Percentiles rank a stretch among this genome's conserved stretches.
Conservation (phyloP, 2,888 invertebrate species). For the Cabera pusaria region DNA sequence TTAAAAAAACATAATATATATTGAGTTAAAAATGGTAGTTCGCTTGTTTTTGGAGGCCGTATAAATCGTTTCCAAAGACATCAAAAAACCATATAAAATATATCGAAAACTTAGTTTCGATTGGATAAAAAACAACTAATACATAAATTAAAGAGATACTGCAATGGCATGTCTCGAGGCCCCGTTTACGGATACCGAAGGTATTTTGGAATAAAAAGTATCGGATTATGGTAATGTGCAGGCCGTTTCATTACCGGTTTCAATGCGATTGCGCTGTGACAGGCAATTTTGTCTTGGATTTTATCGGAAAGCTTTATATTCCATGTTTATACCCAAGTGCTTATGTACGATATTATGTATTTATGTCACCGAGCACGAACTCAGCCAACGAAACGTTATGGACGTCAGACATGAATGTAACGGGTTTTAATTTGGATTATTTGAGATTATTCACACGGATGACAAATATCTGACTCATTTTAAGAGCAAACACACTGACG, state of each 20-base stretch:
- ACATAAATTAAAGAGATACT: constrained; percentile 13
- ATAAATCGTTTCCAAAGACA: too few relatives aligned
- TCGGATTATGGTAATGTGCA: constrained; percentile 36
- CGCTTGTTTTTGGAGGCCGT: too few relatives aligned
- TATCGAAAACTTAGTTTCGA: too few relatives aligned
- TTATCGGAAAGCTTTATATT: constrained; percentile 56
- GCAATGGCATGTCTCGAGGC: constrained; percentile 23
- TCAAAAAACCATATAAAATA: too few relatives aligned
- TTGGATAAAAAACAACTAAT: too few relatives aligned
- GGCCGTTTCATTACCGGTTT: constrained; percentile 54
- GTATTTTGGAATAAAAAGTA: constrained; percentile 33
- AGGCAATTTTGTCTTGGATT: constrained; percentile 50
- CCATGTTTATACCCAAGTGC: constrained; percentile 37
- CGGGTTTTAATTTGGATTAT: constrained; percentile 25
- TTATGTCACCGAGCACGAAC: constrained; percentile 26
- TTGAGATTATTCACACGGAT: constrained; percentile 25
- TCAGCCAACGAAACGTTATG: constrained; percentile 21
- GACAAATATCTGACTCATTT: constrained; percentile 25
- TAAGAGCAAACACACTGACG: constrained; percentile 21
- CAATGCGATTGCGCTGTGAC: constrained; percentile 38
- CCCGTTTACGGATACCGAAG: constrained; percentile 25
- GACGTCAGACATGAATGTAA: constrained; percentile 22
- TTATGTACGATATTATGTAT: constrained; percentile 33
- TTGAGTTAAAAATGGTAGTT: too few relatives aligned
- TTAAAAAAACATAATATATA: too few relatives aligned